phyloP scores from a whole-genome alignment of 1,140 invertebrate genomes.

The Aradophagus sp. region DNA sequence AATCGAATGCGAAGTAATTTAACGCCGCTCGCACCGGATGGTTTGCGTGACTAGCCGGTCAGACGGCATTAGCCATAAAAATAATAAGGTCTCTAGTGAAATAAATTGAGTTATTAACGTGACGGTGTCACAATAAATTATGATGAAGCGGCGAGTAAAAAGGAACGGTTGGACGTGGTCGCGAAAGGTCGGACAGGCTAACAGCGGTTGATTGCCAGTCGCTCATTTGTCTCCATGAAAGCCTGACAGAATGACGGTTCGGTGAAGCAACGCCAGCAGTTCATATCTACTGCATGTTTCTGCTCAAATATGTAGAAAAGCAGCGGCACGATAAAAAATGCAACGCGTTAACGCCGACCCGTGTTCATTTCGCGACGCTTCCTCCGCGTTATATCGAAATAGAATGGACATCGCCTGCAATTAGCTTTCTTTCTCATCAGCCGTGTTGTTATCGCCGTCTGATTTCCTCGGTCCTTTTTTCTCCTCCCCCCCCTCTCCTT shows the following conservation, averaged over 20 bases:
- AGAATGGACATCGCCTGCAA: constrained; percentile 1
- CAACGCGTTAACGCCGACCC: constrained; percentile 4
- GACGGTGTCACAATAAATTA: constrained; percentile 75
- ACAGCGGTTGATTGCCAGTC: constrained; percentile 74
- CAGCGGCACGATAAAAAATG: constrained; percentile 19
- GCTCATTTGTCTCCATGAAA: constrained; percentile 75
- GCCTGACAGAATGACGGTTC: constrained; percentile 70
- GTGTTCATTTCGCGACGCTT: constrained; percentile 4
- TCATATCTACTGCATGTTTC: constrained; percentile 49
- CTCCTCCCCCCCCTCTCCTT: too few relatives aligned
- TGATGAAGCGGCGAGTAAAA: constrained; percentile 74
- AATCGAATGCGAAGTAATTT: constrained; percentile 50
- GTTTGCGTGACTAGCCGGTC: constrained; percentile 61
- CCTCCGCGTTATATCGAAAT: constrained; percentile 46
- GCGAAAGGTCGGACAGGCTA: constrained; percentile 74
- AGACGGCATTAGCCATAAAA: constrained; percentile 63
- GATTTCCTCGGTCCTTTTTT: too few relatives aligned
- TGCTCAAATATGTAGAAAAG: constrained; percentile 40
- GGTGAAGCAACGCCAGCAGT: constrained; percentile 65
- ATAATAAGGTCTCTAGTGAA: constrained; percentile 71
- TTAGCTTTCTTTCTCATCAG: too few relatives aligned
- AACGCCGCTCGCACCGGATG: constrained; percentile 56
- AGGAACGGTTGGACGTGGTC: constrained; percentile 71
- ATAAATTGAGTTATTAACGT: constrained; percentile 77
- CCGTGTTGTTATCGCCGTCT: too few relatives aligned